These are phyloP conservation scores for Gallinago paraguaiae DNA, from an alignment of 2,113 vertebrate genomes.

Conservation along the genomic window DNA sequence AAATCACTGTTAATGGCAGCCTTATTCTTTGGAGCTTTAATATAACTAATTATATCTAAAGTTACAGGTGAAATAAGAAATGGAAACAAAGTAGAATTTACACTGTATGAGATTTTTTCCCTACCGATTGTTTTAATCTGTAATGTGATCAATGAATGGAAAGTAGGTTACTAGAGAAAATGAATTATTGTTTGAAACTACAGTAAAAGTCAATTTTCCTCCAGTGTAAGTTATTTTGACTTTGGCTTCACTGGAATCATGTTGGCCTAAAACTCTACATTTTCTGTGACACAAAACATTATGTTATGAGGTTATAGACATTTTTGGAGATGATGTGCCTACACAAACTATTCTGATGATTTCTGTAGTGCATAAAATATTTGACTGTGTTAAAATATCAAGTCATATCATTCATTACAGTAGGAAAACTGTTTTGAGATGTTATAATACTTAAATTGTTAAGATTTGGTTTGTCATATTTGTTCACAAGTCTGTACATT, in stretches of 20 bases:
- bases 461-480: not conserved
- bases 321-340: not conserved
- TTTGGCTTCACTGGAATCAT: not conserved
- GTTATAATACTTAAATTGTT: not conserved
- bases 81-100: conserved; percentile 1
- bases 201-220: not conserved
- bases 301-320: not conserved
- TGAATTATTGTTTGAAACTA: not conserved
- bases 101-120: not conserved
- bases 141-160: conserved; percentile 53
- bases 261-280: not conserved
- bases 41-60: conserved; percentile 44
- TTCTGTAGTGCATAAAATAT: not conserved
- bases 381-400: not conserved
- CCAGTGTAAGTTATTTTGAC: not conserved
- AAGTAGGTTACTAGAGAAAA: conserved; percentile 17
- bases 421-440: not conserved
- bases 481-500: not conserved
- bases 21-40: conserved; percentile 48
- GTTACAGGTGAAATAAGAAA: conserved; percentile 40
- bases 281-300: not conserved
- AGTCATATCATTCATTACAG: not conserved
- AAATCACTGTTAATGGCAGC: conserved; percentile 17
- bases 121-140: conserved; percentile 55
- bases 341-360: not conserved